Conservation (phyloP, 2,888 invertebrate species). For the Drosophila greeni region DNA sequence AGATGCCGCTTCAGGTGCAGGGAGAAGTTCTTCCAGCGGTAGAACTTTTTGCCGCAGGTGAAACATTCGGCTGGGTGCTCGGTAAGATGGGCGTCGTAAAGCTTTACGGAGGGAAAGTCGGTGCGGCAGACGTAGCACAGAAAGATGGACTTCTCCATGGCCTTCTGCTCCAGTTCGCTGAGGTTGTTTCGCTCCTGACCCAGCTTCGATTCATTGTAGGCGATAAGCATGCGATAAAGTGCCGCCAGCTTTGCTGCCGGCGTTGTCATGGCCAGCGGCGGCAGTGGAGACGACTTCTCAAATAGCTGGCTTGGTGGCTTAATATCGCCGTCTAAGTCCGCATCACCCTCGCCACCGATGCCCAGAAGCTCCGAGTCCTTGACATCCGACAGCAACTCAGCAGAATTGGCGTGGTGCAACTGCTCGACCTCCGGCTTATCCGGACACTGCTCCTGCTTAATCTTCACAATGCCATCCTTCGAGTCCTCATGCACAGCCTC, state of each 20-base stretch:
- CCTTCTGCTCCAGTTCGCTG: conserved; percentile 75
- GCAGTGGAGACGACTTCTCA: conserved; percentile 56
- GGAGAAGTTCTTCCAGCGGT: conserved; percentile 85
- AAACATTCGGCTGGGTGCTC: conserved; percentile 90
- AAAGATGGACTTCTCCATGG: conserved; percentile 77
- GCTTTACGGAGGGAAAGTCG: conserved; percentile 84
- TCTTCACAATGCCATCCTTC: conserved; percentile 76
- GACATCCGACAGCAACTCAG: conserved; percentile 61
- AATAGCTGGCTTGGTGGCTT: conserved; percentile 61
- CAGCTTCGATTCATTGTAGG: conserved; percentile 77
- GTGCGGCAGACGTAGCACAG: conserved; percentile 83
- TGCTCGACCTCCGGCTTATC: conserved; percentile 54
- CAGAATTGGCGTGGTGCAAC: conserved; percentile 8
- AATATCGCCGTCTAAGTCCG: conserved; percentile 42
- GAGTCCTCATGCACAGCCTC: conserved; percentile 65
- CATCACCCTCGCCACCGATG: conserved; percentile 49
- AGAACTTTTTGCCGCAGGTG: conserved; percentile 89
- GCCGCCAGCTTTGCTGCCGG: conserved; percentile 75
- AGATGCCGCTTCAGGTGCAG: conserved; percentile 89
- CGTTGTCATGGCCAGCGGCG: conserved; percentile 64
- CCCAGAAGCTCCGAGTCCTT: conserved; percentile 59
- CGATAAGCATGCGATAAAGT: conserved; percentile 77
- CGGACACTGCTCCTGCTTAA: conserved; percentile 71
- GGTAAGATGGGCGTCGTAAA: conserved; percentile 86
- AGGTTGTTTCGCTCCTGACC: conserved; percentile 74